Evolutionary conservation across 2,113 vertebrate species (phyloP), one percentile per base, ranked within the genome.

Genomic region (Phaethon lepturus): DNA sequence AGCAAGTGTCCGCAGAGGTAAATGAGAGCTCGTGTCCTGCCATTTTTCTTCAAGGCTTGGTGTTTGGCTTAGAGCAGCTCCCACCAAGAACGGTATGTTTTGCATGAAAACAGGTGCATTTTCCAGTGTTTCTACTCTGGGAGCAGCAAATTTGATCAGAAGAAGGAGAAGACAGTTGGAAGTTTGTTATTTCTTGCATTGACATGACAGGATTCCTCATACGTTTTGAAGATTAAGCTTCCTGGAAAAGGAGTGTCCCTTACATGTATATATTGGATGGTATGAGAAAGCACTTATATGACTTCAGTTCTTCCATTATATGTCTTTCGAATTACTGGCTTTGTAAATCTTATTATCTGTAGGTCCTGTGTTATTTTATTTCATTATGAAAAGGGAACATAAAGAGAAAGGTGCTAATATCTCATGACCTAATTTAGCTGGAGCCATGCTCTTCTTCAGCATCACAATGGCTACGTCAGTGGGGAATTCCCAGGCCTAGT

Each of bases 361-460:
- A 60, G 13, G 60, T 78, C 28, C 60, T 96, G 49, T 78, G 40
- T 86, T 89, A 74, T 78, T 93, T 68, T 93, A 89, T 91, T 95
- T 95, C 63, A 90, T 96, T 93, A 93, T 93, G 94, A 82, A 90
- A 93, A 82, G 47, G 23, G 42, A 75, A 69, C 67, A 73, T 93
- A 66, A 91, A 87, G 84, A 72, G 87, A 89, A 93, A 89, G 80
- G 74, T 89, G 56, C 66, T 93, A 96, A 93, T 95, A 95, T 88
- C 90, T 94, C 75, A 77, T 90, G 94, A 89, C 88, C 92, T 93
- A 91, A 91, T 95, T 97, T 89, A 72, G 49, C 64, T 91, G 86
- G 69, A 97, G 86, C 49, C 66, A 38, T 85, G 26, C n/a, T 89
- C 47, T 92, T 92, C 83, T 72, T 89, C 66, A 68, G 33, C 76